These are phyloP conservation scores for Tetraneura akinire DNA, from an alignment of 1,140 invertebrate species.

Conservation along the genomic window DNA sequence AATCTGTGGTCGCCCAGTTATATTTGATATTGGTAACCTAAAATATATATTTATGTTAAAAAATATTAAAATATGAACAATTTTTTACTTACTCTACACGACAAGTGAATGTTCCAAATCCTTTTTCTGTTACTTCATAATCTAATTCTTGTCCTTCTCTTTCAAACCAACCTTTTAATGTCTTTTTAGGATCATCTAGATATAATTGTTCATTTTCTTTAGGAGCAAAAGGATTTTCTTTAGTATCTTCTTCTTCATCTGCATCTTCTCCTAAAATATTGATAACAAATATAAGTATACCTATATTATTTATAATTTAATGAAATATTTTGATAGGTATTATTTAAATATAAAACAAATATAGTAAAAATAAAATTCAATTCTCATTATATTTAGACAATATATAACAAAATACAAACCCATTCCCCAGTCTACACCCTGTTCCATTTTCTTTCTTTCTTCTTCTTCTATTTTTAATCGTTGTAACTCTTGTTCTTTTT, in stretches of 20 bases:
- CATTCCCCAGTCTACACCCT: constrained; percentile 91
- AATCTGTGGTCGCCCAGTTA: constrained; percentile 70
- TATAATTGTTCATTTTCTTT: constrained; percentile 84
- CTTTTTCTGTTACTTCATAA: constrained; percentile 82
- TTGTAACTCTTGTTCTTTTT: constrained; percentile 61
- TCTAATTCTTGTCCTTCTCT: constrained; percentile 80
- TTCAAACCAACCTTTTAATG: constrained; percentile 91
- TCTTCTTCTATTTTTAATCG: constrained; percentile 61
- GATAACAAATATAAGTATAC: constrained; percentile 41
- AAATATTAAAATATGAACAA: constrained; percentile 28
- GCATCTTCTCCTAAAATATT: constrained; percentile 74
- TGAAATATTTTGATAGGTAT: too few species aligned
- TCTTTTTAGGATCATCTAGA: constrained; percentile 93
- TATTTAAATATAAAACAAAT: too few species aligned
- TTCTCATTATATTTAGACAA: too few species aligned
- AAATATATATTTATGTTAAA: constrained; percentile 50
- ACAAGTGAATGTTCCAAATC: constrained; percentile 75
- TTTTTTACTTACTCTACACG: constrained; percentile 64
- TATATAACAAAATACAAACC: constrained; percentile 65
- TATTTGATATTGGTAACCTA: constrained; percentile 79
- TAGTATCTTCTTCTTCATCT: constrained; percentile 78
- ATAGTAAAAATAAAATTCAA: too few species aligned
- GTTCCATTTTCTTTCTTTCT: constrained; percentile 58
- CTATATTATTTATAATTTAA: too few species aligned
- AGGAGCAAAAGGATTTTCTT: constrained; percentile 81